Base-by-base conservation (phyloP, 2,797 vertebrate species). In the Micromesistius poutassou region DNA sequence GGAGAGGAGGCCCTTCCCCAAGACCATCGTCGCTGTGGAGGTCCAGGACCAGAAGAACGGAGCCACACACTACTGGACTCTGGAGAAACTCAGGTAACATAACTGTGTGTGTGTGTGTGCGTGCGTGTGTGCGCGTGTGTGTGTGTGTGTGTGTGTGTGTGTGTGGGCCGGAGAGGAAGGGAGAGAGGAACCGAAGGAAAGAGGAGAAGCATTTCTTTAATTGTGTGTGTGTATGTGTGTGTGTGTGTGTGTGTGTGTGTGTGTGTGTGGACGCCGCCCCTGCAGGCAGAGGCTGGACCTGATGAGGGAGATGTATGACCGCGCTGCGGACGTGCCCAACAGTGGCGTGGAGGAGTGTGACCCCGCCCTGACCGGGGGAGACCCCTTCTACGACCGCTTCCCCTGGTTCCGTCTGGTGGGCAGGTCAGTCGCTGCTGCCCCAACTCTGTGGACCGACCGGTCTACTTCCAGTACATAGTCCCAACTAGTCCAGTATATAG, bases 381-480 rank as follows among this genome's bases (percentile, higher is more conserved):
- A 99, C 80, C 98, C 98, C 70, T 99, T 99, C 94, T 99, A 99
- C 0, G 98, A 99, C 88, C 96, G 98, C 79, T 99, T 99, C 87
- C 98, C 98, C 36, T 99, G 98, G 97, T 99, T 99, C 94, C 97
- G 97, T 84, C 95, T 99, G 82, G 98, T 99, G 0, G 97, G 98
- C 93, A 96, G 98, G 98, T 98, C 88, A 89, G 96, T 81, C 30
- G 10, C n/a, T 16, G 9, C 62, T 28, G n/a, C 3, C 1, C 8
- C 25, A 9, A 68, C 62, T 28, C 1, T 25, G 55, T 25, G n/a
- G 4, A 55, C 50, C 19, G 46, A 55, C 4, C 46, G 13, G 42
- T 33, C 36, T 10, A 38, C 36, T 38, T 10, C 36, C 36, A 38
- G 36, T 38, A 38, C 5, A 5, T 35, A 35, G 33, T 35, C 33